These are phyloP conservation scores for Sarcophaga rosellei DNA, from an alignment of 2,888 invertebrate genomes.

Conservation along the genomic window DNA sequence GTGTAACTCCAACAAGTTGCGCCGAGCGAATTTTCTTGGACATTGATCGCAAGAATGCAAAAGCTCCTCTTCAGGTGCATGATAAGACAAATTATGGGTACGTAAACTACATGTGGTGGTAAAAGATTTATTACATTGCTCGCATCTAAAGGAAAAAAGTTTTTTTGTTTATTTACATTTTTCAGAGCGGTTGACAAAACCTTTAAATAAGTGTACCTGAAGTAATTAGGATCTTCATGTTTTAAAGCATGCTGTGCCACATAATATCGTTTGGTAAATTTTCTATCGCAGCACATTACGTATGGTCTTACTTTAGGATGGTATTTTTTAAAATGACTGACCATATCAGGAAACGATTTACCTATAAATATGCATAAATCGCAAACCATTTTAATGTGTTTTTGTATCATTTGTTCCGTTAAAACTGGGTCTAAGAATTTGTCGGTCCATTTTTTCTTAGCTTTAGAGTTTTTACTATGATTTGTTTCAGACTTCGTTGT, in stretches of 20 bases:
- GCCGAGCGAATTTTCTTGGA: conserved; percentile 77
- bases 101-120: conserved; percentile 74
- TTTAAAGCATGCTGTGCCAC: conserved; percentile 79
- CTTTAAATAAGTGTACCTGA: conserved; percentile 73
- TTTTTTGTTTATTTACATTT: neutral
- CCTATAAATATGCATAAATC: conserved; percentile 77
- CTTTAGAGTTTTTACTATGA: neutral
- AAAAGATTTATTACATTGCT: conserved; percentile 72
- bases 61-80: conserved; percentile 77
- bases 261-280: conserved; percentile 78
- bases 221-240: conserved; percentile 80
- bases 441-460: conserved; percentile 69
- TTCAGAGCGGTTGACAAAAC: no score
- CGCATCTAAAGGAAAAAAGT: conserved; percentile 69
- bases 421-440: conserved; percentile 72
- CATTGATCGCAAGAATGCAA: conserved; percentile 78
- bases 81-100: conserved; percentile 77
- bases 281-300: conserved; percentile 79
- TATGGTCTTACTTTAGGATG: conserved; percentile 76
- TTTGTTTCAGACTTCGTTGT: conserved; percentile 18
- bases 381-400: conserved; percentile 79
- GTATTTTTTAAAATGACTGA: conserved; percentile 76
- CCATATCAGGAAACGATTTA: conserved; percentile 76
- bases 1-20: conserved; percentile 78
- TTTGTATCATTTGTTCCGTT: conserved; percentile 75